These are phyloP conservation scores for Brachyhypopomus gauderio DNA, from an alignment of 2,113 vertebrate species.

Conservation along the genomic window DNA sequence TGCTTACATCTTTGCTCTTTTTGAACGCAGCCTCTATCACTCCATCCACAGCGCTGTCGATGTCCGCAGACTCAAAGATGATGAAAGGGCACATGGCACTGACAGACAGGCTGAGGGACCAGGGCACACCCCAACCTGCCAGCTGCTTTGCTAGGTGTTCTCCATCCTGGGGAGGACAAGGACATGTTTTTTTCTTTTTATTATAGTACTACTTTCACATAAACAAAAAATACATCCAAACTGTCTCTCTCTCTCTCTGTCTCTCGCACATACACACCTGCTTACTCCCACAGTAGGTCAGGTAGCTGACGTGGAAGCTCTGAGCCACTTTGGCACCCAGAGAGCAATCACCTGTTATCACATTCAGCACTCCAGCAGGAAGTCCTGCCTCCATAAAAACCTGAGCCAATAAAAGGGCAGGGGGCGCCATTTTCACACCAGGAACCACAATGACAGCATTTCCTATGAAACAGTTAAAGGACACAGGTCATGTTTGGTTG, in stretches of 20 bases:
- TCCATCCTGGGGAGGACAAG: constrained; percentile 59
- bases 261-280: constrained; percentile 56
- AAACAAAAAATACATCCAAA: too few relatives aligned
- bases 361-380: constrained; percentile 71
- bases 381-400: constrained; percentile 68
- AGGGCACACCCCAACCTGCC: constrained; percentile 59
- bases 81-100: constrained; percentile 73
- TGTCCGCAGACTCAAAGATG: constrained; percentile 76
- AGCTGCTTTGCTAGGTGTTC: constrained; percentile 57
- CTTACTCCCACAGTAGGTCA: constrained; percentile 72
- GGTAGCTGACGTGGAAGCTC: constrained; percentile 55
- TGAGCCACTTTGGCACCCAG: constrained; percentile 64
- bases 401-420: constrained; percentile 71
- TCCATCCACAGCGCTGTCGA: constrained; percentile 76
- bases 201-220: too few relatives aligned
- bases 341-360: constrained; percentile 67
- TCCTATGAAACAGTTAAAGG: constrained; percentile 57
- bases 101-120: constrained; percentile 62
- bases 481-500: background rate
- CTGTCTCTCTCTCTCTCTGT: too few relatives aligned
- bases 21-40: constrained; percentile 70
- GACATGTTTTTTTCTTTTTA: background rate
- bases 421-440: constrained; percentile 55
- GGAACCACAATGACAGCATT: constrained; percentile 73
- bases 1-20: constrained; percentile 69